Base-by-base conservation (phyloP, 2,888 invertebrate species). In the Pimpla rufipes region DNA sequence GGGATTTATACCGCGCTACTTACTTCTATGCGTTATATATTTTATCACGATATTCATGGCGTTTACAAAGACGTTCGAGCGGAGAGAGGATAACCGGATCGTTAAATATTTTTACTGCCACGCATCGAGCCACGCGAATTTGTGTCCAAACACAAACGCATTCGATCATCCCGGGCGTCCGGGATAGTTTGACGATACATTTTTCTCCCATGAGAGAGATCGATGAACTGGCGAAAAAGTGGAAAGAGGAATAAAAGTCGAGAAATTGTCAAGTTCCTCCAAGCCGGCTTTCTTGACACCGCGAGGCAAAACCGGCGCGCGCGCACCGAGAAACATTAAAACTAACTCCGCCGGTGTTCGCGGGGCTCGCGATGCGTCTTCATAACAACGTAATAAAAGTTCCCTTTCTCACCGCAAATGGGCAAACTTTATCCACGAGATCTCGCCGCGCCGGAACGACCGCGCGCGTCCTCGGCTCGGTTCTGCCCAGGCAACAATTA, bases 41-140 rank as follows among this genome's bases (percentile, higher is more conserved):
- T 92, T 92, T 92, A 92, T 91, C 91, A 90, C 90, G 88, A 91
- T 92, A 92, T 91, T 91, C 91, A 88, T 90, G 89, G 86, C 89
- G 89, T 90, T 93, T 90, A 91, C 91, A 91, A 91, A 92, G 90
- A 90, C 88, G 86, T 50, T 45, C 10, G 6, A 6, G 3, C 6
- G 29, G 23, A 11, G 88, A 90, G 90, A 18, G 11, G 13, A 40
- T 67, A 29, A 40, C 89, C 87, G 88, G 88, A 90, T 92, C 92
- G 91, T 92, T 90, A 92, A 92, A 93, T 90, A 89, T 90, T 90
- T 93, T 92, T 91, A 92, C 89, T 62, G 89, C 88, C 81, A 84
- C 81, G 85, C 81, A 78, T 87, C 83, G 83, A 85, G 84, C 81
- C 79, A 40, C 79, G 66, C 35, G 75, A 74, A 75, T 66, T 57